Base-by-base conservation (phyloP, 2,888 invertebrate genomes). In the Sipunculus nudus region DNA sequence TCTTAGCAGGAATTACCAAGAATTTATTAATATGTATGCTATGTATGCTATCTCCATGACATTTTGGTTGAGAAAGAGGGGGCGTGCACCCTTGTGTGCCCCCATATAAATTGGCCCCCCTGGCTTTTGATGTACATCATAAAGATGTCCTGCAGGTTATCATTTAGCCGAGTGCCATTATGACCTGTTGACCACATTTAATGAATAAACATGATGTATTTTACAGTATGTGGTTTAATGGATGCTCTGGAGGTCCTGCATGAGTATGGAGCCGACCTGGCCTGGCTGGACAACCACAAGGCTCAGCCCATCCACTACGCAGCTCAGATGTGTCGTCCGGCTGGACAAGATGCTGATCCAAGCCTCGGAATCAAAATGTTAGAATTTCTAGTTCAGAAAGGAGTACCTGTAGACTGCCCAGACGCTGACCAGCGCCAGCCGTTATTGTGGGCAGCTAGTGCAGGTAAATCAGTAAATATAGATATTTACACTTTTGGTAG, bases 251-350 rank as follows among this genome's bases (percentile, higher is more conserved):
- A 94, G 41, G 88, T 93, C 1, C 90, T 97, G 46, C 85, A 96
- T 72, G 89, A 91, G 2, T 89, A 77, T 1, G 95, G 95, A 3
- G 96, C 95, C 0, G 90, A 92, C 73, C 90, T 95, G 6, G 91
- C 92, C 16, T 91, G 91, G 0, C 90, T 94, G 0, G 98, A 99
- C 84, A 91, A 93, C 69, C 94, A 96, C 81, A 94, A 96, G 23
- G 97, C 97, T 19, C 94, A 92, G 76, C 96, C 97, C 0, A 86
- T 98, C 56, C 98, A 98, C 84, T 97, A 98, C 84, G 96, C 97
- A 0, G 96, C 97, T 16, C 96, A 98, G 85, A 94, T 97, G 90
- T 95, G 95, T 79, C 1, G 3, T n/a, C 21, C 32, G 8, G 58
- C 55, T 6, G 58, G 59, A 21, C 45, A 50, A 16, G 29, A 53